Evolutionary conservation across 2,888 invertebrate genomes (phyloP), one percentile per base, ranked within the genome.

Genomic region (Liodrosophila aerea): DNA sequence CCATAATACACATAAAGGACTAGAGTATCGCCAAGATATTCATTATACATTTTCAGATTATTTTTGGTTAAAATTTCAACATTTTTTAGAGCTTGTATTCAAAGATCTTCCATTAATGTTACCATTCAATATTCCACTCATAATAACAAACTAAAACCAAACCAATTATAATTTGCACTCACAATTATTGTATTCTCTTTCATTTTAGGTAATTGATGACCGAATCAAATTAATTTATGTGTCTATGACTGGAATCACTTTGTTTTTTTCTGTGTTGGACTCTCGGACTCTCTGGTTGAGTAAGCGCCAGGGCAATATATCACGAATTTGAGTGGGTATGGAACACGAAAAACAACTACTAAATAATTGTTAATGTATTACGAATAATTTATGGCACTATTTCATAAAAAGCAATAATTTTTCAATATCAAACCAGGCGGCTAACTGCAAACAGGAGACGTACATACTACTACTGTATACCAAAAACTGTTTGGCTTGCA

Each of bases 391-490:
- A 83, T 83, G 80, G 65, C 83, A 83, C 86, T 78, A 84, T 86
- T 82, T 84, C 85, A 82, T 86, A 85, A 82, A 83, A 86, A 85
- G 82, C 82, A 83, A 83, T 86, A 86, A 83, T 83, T 85, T 83
- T 83, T 83, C 82, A 86, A 82, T 82, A 82, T 86, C 81, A 82
- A 80, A 76, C 86, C 67, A 77, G 82, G 78, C 85, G 77, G 78
- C 77, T 81, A 76, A 60, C 64, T 43, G 71, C 50, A 47, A 46
- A 40, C 44, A 15, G 31, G 39, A 12, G 57, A 8, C 36, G 39
- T 13, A 15, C 15, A 31, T 30, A 39, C 11, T 13, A 27, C 9
- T 31, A 43, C 29, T 12, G 37, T 36, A 39, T 36, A 36, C 52
- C 60, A 39, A 58, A 76, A 53, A 69, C 63, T 64, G 67, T 61